These are phyloP conservation scores for Psylliodes chrysocephalus DNA, from an alignment of 2,888 invertebrate genomes.

Conservation along the genomic window DNA sequence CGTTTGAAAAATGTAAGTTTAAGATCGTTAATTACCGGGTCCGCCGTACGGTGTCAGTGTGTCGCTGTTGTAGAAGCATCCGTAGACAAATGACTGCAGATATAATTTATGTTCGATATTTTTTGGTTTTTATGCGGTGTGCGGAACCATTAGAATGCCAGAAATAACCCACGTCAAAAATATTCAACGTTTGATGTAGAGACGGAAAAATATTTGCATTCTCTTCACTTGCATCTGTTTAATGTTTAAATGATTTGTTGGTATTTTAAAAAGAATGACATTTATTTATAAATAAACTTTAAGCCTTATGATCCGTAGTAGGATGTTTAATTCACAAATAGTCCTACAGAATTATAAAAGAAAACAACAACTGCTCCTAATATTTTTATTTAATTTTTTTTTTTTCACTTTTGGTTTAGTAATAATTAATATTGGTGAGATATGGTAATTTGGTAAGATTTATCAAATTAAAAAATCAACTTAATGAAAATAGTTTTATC, in stretches of 20 bases:
- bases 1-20: constrained; percentile 64
- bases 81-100: constrained; percentile 63
- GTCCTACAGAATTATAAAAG: too few species aligned
- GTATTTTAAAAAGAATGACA: neutral
- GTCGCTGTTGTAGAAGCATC: constrained; percentile 60
- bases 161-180: constrained; percentile 44
- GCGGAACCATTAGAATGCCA: constrained; percentile 38
- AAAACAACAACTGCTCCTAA: too few species aligned
- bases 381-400: too few species aligned
- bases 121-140: constrained; percentile 39
- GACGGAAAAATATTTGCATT: constrained; percentile 27
- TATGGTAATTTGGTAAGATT: too few species aligned
- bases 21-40: constrained; percentile 64
- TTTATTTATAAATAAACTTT: neutral
- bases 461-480: too few species aligned
- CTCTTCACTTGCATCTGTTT: constrained; percentile 22
- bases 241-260: constrained; percentile 18
- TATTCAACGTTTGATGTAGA: constrained; percentile 30
- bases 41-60: constrained; percentile 62
- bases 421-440: too few species aligned
- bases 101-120: constrained; percentile 60
- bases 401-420: too few species aligned
- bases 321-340: too few species aligned
- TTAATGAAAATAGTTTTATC: too few species aligned
- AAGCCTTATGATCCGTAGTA: too few species aligned